phyloP scores from a whole-genome alignment of 2,797 vertebrate genomes.

The Mus minutoides region DNA sequence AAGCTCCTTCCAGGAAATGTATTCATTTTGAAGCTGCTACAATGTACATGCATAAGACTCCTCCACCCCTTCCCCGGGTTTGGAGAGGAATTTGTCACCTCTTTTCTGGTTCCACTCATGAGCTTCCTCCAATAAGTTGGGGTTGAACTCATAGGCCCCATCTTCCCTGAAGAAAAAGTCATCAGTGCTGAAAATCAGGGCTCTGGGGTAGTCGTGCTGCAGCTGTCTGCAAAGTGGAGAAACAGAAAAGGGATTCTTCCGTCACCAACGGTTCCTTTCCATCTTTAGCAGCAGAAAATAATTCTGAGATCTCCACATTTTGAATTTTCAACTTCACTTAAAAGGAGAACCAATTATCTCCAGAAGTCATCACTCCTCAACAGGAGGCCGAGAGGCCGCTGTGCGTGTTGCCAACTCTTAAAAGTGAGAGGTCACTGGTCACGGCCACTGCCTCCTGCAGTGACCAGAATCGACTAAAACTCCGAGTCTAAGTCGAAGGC shows the following conservation, averaged over 20 bases:
- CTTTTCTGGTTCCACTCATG: conserved; percentile 90
- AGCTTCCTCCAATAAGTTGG: conserved; percentile 87
- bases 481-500: neutral
- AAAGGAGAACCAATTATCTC: neutral
- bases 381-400: neutral
- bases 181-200: conserved; percentile 89
- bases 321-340: conserved; percentile 14
- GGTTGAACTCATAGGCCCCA: conserved; percentile 87
- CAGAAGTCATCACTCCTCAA: neutral
- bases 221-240: conserved; percentile 84
- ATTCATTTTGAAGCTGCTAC: conserved; percentile 35
- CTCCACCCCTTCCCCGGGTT: neutral
- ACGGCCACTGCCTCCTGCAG: neutral
- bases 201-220: conserved; percentile 85
- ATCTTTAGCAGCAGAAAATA: neutral
- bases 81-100: conserved; percentile 81
- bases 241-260: neutral
- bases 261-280: neutral
- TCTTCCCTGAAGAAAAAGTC: conserved; percentile 88
- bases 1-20: neutral
- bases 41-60: neutral
- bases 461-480: neutral
- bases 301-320: conserved; percentile 19
- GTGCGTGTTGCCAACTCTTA: neutral
- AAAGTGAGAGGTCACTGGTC: neutral